Conservation (phyloP, 2,888 invertebrate genomes). For the Aricia artaxerxes region DNA sequence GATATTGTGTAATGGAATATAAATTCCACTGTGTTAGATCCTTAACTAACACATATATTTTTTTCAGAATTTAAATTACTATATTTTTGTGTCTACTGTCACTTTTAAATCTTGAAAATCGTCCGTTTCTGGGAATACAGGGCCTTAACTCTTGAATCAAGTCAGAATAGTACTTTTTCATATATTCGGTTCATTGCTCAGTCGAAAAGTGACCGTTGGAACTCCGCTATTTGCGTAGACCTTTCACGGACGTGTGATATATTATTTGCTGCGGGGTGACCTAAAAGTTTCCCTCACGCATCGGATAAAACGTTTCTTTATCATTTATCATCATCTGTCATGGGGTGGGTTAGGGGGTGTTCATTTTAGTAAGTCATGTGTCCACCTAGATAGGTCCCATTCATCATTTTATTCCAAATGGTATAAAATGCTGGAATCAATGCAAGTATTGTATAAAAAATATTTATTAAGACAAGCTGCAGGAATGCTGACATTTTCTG, state of each 20-base stretch:
- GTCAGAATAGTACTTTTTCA: not conserved
- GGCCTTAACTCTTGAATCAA: no score
- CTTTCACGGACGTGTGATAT: not conserved
- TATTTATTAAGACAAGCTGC: no score
- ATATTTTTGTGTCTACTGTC: no score
- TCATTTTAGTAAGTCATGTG: conserved; percentile 3
- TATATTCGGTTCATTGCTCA: not conserved
- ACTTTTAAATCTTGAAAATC: no score
- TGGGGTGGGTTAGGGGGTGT: not conserved
- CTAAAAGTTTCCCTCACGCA: not conserved
- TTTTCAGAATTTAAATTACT: no score
- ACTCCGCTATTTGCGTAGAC: not conserved
- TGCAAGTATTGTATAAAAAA: not conserved
- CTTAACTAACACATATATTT: no score
- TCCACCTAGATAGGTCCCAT: not conserved
- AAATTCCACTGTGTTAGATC: no score
- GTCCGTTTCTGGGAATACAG: no score
- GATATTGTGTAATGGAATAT: no score
- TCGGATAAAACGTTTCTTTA: conserved; percentile 18
- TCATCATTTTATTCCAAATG: not conserved
- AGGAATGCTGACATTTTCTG: no score
- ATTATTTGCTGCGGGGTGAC: not conserved
- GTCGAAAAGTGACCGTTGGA: not conserved
- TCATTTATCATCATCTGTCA: conserved; percentile 15
- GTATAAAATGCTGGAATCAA: not conserved